Percentiles rank a stretch among this genome's conserved stretches.
Conservation (phyloP, 1,140 invertebrate species). For the Apolygus lucorum region DNA sequence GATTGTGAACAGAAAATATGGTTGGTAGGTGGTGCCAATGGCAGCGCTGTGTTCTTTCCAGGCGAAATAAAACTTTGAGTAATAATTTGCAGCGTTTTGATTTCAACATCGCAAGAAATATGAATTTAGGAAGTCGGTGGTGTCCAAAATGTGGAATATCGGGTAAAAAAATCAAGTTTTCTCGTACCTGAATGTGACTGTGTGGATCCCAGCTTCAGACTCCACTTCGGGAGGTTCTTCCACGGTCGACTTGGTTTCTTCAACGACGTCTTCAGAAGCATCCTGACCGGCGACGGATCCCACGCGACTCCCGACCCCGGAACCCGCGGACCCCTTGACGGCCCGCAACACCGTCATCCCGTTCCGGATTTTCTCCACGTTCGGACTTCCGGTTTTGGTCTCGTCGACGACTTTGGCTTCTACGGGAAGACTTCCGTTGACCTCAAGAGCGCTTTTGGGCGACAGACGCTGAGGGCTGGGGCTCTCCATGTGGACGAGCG, state of each 20-base stretch:
- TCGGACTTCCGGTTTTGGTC: background rate
- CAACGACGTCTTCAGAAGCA: constrained; percentile 21
- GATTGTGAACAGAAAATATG: no score
- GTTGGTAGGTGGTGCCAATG: no score
- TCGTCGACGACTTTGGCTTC: background rate
- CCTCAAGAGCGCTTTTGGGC: background rate
- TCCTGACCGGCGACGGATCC: constrained; percentile 19
- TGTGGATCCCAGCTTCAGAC: constrained; percentile 18
- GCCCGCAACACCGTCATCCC: background rate
- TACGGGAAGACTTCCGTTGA: background rate
- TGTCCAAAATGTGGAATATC: no score
- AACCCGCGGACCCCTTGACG: background rate
- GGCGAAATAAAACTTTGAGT: no score
- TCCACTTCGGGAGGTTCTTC: constrained; percentile 13
- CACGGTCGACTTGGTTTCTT: background rate
- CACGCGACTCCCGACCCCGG: background rate
- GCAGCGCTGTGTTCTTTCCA: no score
- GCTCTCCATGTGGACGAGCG: background rate
- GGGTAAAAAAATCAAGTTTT: no score
- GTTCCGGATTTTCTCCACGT: background rate
- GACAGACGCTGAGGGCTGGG: background rate
- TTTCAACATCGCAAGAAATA: no score
- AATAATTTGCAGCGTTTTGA: no score
- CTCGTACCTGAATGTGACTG: constrained; percentile 18
- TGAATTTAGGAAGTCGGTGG: no score